These are phyloP conservation scores for Periophthalmodon schlosseri DNA, from an alignment of 2,113 vertebrate species.

Conservation along the genomic window DNA sequence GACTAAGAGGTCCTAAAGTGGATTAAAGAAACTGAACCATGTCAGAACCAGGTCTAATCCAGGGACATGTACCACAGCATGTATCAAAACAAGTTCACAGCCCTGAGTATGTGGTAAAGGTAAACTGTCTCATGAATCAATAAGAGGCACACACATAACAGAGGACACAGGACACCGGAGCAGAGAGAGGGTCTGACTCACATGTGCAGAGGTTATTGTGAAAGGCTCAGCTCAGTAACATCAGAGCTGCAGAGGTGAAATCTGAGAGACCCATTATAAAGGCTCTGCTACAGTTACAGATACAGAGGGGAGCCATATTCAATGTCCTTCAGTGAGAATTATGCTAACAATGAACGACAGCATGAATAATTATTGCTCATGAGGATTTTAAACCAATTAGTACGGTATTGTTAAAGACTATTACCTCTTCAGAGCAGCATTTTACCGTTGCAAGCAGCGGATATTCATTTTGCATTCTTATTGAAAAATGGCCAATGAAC, in stretches of 20 bases:
- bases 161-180: conserved; percentile 40
- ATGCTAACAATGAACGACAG: neutral
- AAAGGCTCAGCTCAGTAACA: conserved; percentile 26
- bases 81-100: too few relatives aligned
- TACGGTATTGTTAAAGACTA: neutral
- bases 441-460: too few relatives aligned
- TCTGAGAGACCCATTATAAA: conserved; percentile 14
- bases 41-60: too few relatives aligned
- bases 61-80: too few relatives aligned
- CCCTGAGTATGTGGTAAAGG: neutral
- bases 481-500: too few relatives aligned
- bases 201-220: conserved; percentile 13
- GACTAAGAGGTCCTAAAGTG: too few relatives aligned
- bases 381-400: neutral
- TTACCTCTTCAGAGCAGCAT: too few relatives aligned
- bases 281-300: neutral
- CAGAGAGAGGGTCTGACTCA: conserved; percentile 25
- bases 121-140: conserved; percentile 58
- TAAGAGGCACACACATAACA: conserved; percentile 44
- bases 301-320: neutral
- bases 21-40: too few relatives aligned
- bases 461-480: too few relatives aligned
- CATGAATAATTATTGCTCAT: neutral
- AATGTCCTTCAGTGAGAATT: neutral
- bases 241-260: conserved; percentile 32